phyloP scores from a whole-genome alignment of 2,113 vertebrate genomes.

The Gadus macrocephalus region DNA sequence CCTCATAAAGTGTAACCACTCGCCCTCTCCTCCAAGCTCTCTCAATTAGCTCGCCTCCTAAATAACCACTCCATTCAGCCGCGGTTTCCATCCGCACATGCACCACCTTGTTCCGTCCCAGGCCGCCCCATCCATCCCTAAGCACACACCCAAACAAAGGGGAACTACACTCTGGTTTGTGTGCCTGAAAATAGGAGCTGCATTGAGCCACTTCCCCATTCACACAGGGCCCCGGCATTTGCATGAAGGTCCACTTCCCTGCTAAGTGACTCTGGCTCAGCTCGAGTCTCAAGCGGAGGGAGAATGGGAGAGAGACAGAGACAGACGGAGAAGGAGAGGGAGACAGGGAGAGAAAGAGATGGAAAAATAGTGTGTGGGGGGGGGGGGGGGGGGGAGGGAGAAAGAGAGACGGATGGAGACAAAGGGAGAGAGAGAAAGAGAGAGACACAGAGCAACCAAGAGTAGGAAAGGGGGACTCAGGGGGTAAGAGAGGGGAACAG shows the following conservation, averaged over 20 bases:
- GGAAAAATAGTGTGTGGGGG: too few species aligned
- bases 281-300: constrained; percentile 28
- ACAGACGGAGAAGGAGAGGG: too few species aligned
- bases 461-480: too few species aligned
- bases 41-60: constrained; percentile 62
- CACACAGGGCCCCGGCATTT: constrained; percentile 52
- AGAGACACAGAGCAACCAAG: too few species aligned
- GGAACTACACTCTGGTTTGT: constrained; percentile 53
- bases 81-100: constrained; percentile 59
- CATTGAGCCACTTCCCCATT: constrained; percentile 59
- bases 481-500: too few species aligned
- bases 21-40: constrained; percentile 41
- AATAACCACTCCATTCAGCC: constrained; percentile 59
- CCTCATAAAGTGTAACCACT: constrained; percentile 39
- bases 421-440: too few species aligned
- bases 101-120: constrained; percentile 51
- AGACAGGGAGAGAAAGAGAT: constrained; percentile 8
- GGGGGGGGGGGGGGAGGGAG: too few species aligned
- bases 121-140: constrained; percentile 60
- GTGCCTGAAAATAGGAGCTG: constrained; percentile 59
- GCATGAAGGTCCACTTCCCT: constrained; percentile 55
- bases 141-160: constrained; percentile 57
- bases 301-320: background rate
- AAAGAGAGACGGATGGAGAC: too few species aligned
- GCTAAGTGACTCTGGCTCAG: constrained; percentile 30